phyloP scores from a whole-genome alignment of 2,797 vertebrate species.

The Ctenopoma kingsleyae region DNA sequence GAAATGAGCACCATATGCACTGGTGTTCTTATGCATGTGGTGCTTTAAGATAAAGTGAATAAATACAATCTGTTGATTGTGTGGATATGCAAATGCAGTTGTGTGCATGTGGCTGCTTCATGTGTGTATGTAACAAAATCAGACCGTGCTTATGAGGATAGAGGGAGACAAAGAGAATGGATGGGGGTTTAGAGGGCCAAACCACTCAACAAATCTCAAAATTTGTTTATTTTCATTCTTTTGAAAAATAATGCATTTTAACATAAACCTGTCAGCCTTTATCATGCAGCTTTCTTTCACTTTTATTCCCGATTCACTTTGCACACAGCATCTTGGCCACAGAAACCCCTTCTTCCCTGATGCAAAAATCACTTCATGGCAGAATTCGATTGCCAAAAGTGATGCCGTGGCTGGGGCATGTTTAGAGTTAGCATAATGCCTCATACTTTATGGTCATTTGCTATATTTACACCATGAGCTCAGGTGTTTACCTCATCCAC shows the following conservation, averaged over 20 bases:
- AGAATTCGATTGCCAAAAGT: conserved; percentile 60
- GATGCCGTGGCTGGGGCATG: conserved; percentile 45
- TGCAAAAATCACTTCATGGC: conserved; percentile 39
- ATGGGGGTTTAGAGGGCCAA: background rate
- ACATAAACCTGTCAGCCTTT: conserved; percentile 61
- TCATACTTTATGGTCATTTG: conserved; percentile 41
- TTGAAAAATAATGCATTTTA: conserved; percentile 48
- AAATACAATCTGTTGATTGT: conserved; percentile 47
- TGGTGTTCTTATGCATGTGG: conserved; percentile 52
- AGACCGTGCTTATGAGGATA: background rate
- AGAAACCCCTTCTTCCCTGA: conserved; percentile 9
- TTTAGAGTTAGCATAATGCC: conserved; percentile 48
- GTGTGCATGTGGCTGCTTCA: conserved; percentile 8
- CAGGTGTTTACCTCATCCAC: conserved; percentile 69
- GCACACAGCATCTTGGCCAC: conserved; percentile 36
- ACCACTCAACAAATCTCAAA: conserved; percentile 37
- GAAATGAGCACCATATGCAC: conserved; percentile 74
- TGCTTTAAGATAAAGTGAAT: conserved; percentile 58
- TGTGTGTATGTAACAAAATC: background rate
- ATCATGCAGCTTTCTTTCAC: conserved; percentile 27
- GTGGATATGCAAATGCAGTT: conserved; percentile 17
- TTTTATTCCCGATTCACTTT: conserved; percentile 30
- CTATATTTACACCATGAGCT: conserved; percentile 71
- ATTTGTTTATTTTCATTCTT: conserved; percentile 43
- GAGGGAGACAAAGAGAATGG: background rate